Percentiles rank a stretch among this genome's conserved stretches.
Conservation (phyloP, 2,888 invertebrate genomes). For the Cyrtodaria siliqua region DNA sequence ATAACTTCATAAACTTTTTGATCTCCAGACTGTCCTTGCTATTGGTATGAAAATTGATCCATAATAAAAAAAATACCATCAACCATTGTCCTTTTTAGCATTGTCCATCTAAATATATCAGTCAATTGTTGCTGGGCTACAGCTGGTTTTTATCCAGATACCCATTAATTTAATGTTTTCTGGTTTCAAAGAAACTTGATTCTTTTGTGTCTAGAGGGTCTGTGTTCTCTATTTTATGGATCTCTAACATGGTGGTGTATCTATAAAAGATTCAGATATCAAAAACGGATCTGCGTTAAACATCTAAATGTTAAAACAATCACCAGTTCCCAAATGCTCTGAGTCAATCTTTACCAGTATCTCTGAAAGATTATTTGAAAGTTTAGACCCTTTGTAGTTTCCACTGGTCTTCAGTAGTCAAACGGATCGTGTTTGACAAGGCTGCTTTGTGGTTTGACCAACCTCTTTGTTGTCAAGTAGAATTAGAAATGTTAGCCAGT, state of each 20-base stretch:
- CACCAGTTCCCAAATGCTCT: too few species aligned
- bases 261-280: background rate
- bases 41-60: slow-evolving; percentile 45
- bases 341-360: slow-evolving; percentile 22
- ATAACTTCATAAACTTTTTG: slow-evolving; percentile 36
- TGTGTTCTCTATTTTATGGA: background rate
- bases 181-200: background rate
- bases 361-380: background rate
- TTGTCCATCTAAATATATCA: slow-evolving; percentile 45
- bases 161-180: slow-evolving; percentile 26
- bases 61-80: slow-evolving; percentile 26
- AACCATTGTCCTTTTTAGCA: slow-evolving; percentile 8
- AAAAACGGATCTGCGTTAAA: slow-evolving; percentile 3
- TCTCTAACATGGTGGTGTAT: background rate
- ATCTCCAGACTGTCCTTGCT: slow-evolving; percentile 28
- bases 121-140: too few species aligned
- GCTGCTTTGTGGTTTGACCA: background rate
- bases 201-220: slow-evolving; percentile 5
- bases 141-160: slow-evolving; percentile 26
- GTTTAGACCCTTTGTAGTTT: background rate
- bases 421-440: too few species aligned
- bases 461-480: background rate
- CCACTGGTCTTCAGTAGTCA: background rate
- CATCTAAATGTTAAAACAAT: slow-evolving; percentile 45
- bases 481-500: background rate